Evolutionary conservation across 2,113 vertebrate species (phyloP).

Genomic region (Heliornis fulica): DNA sequence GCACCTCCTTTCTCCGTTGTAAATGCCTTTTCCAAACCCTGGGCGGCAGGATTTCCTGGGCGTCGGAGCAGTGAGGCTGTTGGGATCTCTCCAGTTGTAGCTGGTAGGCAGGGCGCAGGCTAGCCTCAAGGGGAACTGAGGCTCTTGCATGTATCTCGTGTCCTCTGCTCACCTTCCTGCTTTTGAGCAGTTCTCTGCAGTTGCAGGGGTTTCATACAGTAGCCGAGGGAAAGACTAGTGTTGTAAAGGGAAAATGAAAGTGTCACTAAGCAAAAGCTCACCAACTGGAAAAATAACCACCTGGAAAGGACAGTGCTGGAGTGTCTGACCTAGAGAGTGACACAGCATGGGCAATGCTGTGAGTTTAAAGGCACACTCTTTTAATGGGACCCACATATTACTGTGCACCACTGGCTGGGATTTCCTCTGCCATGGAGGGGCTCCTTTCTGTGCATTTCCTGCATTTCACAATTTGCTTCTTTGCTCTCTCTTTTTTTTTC

Average conservation of each 20-base stretch:
- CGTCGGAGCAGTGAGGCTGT: not conserved
- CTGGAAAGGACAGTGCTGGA: not conserved
- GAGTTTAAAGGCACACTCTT: not conserved
- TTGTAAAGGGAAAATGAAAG: not conserved
- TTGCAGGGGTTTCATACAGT: not conserved
- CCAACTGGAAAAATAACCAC: not conserved
- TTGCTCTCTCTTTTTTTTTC: not conserved
- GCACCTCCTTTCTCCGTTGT: rapidly evolving
- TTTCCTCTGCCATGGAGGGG: not conserved
- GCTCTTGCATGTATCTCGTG: not conserved
- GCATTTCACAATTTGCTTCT: not conserved
- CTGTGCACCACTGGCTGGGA: not conserved
- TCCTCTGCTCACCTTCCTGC: not conserved
- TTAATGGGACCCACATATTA: not conserved
- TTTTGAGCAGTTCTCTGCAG: rapidly evolving
- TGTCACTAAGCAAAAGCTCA: not conserved
- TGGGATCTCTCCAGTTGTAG: not conserved
- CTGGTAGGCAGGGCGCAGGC: not conserved
- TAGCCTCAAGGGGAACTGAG: not conserved
- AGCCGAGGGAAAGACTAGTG: not conserved
- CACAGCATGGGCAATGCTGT: not conserved
- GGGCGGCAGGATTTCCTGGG: not conserved
- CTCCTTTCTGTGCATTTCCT: not conserved
- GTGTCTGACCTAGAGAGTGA: not conserved
- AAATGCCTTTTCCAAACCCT: not conserved